These are phyloP conservation scores for Orientallactaga sibirica DNA, from an alignment of 2,797 vertebrate species.

Conservation along the genomic window DNA sequence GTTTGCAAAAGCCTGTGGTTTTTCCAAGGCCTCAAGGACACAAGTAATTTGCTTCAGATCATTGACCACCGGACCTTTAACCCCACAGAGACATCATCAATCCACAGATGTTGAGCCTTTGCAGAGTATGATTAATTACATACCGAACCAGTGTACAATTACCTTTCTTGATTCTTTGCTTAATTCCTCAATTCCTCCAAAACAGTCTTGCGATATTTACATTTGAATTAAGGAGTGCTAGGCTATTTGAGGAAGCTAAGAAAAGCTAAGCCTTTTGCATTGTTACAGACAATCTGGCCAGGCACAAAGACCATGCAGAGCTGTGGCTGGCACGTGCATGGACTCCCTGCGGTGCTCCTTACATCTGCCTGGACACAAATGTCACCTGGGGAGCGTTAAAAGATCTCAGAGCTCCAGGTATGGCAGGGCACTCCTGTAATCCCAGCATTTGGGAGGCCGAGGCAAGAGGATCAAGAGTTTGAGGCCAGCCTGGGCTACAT, in stretches of 20 bases:
- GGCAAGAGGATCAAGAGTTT: not conserved
- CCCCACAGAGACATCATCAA: not conserved
- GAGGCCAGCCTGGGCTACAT: not conserved
- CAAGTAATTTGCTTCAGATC: not conserved
- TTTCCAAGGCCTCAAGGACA: not conserved
- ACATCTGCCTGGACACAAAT: not conserved
- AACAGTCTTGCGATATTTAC: conserved; percentile 24
- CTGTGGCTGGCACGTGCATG: not conserved
- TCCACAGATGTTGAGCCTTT: not conserved
- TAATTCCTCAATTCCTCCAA: conserved; percentile 23
- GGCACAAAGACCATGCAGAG: not conserved
- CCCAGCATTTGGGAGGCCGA: not conserved
- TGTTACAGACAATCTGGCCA: not conserved
- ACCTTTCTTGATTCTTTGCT: conserved; percentile 26
- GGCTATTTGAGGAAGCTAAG: not conserved
- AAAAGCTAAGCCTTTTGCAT: not conserved
- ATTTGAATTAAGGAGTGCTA: conserved; percentile 11
- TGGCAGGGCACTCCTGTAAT: not conserved
- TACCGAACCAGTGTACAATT: conserved; percentile 43
- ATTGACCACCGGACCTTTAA: not conserved
- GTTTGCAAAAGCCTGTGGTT: not conserved
- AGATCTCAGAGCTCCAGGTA: not conserved
- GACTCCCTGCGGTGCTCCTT: not conserved
- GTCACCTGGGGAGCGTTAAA: not conserved
- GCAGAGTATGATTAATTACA: conserved; percentile 13